phyloP scores from a whole-genome alignment of 2,888 invertebrate genomes.

The Meganola albula region DNA sequence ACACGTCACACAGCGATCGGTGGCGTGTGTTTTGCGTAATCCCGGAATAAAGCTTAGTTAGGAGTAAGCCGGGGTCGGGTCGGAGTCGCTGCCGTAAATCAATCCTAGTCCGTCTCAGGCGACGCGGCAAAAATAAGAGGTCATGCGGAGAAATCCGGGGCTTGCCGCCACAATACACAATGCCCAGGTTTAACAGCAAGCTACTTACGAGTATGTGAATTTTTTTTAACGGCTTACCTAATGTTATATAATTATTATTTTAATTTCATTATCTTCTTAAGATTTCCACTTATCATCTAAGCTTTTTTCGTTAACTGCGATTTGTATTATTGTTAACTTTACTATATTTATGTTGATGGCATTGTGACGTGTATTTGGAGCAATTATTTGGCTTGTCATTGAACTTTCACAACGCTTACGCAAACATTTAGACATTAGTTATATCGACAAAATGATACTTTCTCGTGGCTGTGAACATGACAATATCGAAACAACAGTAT shows the following conservation, averaged over 20 bases:
- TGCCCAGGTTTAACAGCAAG: no score
- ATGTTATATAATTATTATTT: no score
- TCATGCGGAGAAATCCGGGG: no score
- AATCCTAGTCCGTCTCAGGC: conserved; percentile 59
- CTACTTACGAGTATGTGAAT: no score
- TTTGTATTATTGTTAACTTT: no score
- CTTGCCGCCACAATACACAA: conserved; percentile 23
- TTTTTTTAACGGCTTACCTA: no score
- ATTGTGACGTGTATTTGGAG: no score
- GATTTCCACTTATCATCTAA: no score
- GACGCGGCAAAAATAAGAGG: conserved; percentile 63
- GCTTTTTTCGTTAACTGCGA: no score
- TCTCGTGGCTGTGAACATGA: conserved; percentile 39
- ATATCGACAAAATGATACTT: conserved; percentile 43
- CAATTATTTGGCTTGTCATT: conserved; percentile 28
- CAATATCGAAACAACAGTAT: conserved; percentile 46
- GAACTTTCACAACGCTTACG: conserved; percentile 32
- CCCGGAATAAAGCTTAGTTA: conserved; percentile 61
- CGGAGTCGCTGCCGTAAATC: conserved; percentile 65
- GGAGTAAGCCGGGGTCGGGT: conserved; percentile 58
- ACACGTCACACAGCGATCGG: conserved; percentile 54
- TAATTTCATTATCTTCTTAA: no score
- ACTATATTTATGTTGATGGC: no score
- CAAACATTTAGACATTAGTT: conserved; percentile 36
- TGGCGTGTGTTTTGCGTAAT: conserved; percentile 67